These are phyloP conservation scores for Neosilurus hyrtlii DNA, from an alignment of 2,797 vertebrate genomes.

Conservation along the genomic window DNA sequence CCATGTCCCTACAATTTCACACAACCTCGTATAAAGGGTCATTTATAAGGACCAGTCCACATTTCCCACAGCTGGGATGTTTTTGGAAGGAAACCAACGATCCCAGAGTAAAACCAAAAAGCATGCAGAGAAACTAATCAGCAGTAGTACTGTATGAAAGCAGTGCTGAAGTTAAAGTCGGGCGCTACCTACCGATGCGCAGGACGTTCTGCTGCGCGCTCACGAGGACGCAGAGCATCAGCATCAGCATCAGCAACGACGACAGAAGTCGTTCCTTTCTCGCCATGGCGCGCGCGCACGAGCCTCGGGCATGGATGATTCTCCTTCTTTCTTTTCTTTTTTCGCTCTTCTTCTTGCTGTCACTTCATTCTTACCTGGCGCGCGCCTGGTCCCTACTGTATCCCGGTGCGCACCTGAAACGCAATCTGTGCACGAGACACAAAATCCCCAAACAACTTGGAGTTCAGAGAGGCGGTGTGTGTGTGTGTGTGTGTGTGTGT, in stretches of 20 bases:
- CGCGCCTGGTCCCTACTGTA: too few relatives aligned
- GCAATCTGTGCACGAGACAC: background rate
- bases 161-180: background rate
- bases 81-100: too few relatives aligned
- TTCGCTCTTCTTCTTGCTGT: background rate
- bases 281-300: conserved; percentile 27
- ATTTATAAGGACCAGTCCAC: background rate
- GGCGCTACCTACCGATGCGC: conserved; percentile 81
- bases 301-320: conserved; percentile 7
- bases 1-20: background rate
- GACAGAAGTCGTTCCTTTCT: conserved; percentile 36
- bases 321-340: background rate
- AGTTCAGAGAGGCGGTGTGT: background rate
- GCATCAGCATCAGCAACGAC: background rate
- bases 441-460: background rate
- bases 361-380: background rate
- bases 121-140: background rate
- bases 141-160: background rate
- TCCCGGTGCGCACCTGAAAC: background rate
- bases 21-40: background rate
- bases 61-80: too few relatives aligned
- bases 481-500: background rate
- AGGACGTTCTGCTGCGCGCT: conserved; percentile 86
- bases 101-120: too few relatives aligned
- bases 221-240: conserved; percentile 72